phyloP scores from a whole-genome alignment of 2,888 invertebrate genomes.

The Colletes collaris region DNA sequence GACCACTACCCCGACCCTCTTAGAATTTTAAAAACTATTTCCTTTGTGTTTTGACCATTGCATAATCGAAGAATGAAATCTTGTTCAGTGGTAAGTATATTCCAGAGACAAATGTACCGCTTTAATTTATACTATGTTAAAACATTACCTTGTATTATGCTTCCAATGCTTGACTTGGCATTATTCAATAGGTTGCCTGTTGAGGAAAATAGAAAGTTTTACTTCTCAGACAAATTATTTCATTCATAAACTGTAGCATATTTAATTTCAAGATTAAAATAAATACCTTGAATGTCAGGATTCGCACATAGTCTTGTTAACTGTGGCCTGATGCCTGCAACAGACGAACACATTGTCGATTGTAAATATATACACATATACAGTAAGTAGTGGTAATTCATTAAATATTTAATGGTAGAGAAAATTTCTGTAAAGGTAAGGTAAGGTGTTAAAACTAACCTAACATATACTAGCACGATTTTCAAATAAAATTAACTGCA shows the following conservation, averaged over 20 bases:
- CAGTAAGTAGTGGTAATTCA: too few relatives aligned
- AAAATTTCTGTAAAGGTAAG: background rate
- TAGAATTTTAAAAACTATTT: background rate
- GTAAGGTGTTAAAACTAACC: background rate
- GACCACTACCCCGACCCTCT: too few relatives aligned
- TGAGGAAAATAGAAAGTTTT: constrained; percentile 6
- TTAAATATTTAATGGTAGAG: background rate
- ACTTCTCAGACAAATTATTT: background rate
- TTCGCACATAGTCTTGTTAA: constrained; percentile 20
- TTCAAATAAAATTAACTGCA: too few relatives aligned
- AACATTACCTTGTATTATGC: constrained; percentile 71
- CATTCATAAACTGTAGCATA: background rate
- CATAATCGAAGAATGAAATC: background rate
- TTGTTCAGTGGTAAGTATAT: too few relatives aligned
- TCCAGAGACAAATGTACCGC: background rate
- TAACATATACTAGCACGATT: background rate
- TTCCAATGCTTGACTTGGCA: constrained; percentile 62
- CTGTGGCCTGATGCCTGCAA: constrained; percentile 31
- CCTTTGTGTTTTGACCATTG: too few relatives aligned
- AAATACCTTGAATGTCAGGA: constrained; percentile 50
- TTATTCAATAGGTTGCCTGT: constrained; percentile 61
- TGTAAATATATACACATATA: background rate
- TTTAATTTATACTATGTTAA: background rate
- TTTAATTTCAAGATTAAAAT: background rate
- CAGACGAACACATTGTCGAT: background rate